A percentile compares a stretch with the other conserved stretches of the same genome.
Evolutionary conservation across 2,113 vertebrate genomes (phyloP).

Genomic region (Myiagra hebetior): DNA sequence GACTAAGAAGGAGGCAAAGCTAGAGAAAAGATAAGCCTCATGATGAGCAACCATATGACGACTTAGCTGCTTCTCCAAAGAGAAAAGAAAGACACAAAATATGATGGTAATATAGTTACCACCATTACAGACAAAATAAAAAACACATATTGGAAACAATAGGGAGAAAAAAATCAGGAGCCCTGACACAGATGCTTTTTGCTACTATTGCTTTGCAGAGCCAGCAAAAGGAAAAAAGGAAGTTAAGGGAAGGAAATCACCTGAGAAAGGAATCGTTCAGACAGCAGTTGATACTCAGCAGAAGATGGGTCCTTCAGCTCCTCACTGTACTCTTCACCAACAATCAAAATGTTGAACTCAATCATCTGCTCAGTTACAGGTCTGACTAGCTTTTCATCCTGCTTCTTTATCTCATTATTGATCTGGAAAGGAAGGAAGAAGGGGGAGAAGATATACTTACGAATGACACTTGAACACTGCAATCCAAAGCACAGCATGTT

Average conservation of each 20-base stretch:
- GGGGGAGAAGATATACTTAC: not conserved
- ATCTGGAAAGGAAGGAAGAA: slow-evolving; percentile 68
- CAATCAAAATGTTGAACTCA: slow-evolving; percentile 83
- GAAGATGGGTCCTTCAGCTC: slow-evolving; percentile 77
- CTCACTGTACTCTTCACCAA: slow-evolving; percentile 74
- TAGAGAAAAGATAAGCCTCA: not conserved
- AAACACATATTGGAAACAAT: not conserved
- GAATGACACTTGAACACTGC: not conserved
- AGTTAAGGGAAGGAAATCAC: slow-evolving; percentile 48
- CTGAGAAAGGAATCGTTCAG: slow-evolving; percentile 80
- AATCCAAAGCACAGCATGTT: not conserved
- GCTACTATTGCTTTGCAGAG: not conserved
- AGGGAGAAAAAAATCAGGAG: not conserved
- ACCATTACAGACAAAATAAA: not conserved
- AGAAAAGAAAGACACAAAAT: not conserved
- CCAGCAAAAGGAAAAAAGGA: not conserved
- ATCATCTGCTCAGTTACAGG: slow-evolving; percentile 79
- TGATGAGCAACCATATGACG: not conserved
- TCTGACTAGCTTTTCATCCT: slow-evolving; percentile 56
- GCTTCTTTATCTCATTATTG: slow-evolving; percentile 83
- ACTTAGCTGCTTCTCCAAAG: not conserved
- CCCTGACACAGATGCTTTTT: not conserved
- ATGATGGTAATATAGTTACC: not conserved
- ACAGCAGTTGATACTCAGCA: slow-evolving; percentile 69
- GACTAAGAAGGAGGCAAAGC: slow-evolving; percentile 18